These are phyloP conservation scores for Melolontha melolontha DNA, from an alignment of 2,888 invertebrate genomes.

Conservation along the genomic window DNA sequence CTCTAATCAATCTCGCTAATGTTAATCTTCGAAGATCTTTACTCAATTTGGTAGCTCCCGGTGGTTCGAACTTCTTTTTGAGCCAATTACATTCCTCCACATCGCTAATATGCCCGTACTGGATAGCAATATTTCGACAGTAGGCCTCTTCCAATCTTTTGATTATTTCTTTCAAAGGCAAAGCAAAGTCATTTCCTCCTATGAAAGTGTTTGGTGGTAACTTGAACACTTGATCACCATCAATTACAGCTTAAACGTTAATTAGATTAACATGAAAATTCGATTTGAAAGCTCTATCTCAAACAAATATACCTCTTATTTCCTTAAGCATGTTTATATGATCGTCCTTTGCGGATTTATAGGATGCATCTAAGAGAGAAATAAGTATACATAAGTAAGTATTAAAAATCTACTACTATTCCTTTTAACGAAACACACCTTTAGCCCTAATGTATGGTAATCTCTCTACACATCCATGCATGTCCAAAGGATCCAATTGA, in stretches of 20 bases:
- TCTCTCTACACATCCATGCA: conserved; percentile 4
- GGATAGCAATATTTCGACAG: conserved; percentile 58
- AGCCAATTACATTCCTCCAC: conserved; percentile 57
- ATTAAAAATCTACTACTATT: not conserved
- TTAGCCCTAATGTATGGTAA: conserved; percentile 1
- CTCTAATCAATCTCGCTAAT: conserved; percentile 58
- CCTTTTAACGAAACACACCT: not conserved
- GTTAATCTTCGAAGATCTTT: conserved; percentile 55
- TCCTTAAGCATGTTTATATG: conserved; percentile 8
- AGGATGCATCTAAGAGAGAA: conserved; percentile 17
- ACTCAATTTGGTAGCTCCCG: conserved; percentile 54
- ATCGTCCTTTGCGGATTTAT: conserved; percentile 18
- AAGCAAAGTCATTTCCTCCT: conserved; percentile 53
- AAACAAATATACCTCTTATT: conserved; percentile 14
- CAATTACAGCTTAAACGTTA: conserved; percentile 21
- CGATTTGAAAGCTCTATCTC: not conserved
- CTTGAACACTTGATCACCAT: conserved; percentile 53
- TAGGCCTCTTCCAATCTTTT: conserved; percentile 58
- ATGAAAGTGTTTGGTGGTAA: conserved; percentile 54
- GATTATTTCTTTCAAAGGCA: conserved; percentile 57
- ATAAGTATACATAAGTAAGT: not conserved
- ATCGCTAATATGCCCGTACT: conserved; percentile 58
- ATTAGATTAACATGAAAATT: conserved; percentile 6
- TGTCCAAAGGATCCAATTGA: conserved; percentile 31
- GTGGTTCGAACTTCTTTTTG: conserved; percentile 57